phyloP scores from a whole-genome alignment of 2,797 vertebrate genomes.

The Spheniscus humboldti region DNA sequence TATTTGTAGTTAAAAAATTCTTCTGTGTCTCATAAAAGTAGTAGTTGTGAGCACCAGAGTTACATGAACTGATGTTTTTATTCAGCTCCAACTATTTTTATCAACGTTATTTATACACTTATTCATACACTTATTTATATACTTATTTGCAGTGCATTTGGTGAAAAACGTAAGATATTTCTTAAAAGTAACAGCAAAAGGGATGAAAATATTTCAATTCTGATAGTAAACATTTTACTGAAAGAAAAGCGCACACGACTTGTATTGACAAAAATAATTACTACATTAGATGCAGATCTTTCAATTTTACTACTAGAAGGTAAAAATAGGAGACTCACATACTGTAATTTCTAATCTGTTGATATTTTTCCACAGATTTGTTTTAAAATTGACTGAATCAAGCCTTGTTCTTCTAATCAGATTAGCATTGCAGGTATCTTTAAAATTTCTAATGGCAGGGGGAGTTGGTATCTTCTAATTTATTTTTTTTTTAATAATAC shows the following conservation, averaged over 20 bases:
- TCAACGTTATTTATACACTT: not conserved
- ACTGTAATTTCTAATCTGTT: not conserved
- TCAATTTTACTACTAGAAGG: not conserved
- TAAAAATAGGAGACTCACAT: not conserved
- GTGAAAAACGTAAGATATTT: not conserved
- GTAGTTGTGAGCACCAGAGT: not conserved
- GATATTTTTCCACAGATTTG: not conserved
- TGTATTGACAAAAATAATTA: not conserved
- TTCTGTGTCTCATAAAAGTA: conserved; percentile 31
- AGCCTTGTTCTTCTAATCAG: not conserved
- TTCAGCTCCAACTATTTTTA: not conserved
- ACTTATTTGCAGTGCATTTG: not conserved
- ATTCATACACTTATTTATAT: not conserved
- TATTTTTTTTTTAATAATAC: not conserved
- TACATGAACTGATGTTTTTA: not conserved
- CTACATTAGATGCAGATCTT: not conserved
- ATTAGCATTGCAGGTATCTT: not conserved
- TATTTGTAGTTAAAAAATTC: not conserved
- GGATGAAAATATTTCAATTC: not conserved
- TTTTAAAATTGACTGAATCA: not conserved
- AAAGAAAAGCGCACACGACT: not conserved
- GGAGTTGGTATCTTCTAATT: not conserved
- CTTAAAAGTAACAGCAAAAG: not conserved
- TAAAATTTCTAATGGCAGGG: not conserved
- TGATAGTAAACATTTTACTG: not conserved